Evolutionary conservation across 2,797 vertebrate species (phyloP).

Genomic region (Phyllotis vaccarum): DNA sequence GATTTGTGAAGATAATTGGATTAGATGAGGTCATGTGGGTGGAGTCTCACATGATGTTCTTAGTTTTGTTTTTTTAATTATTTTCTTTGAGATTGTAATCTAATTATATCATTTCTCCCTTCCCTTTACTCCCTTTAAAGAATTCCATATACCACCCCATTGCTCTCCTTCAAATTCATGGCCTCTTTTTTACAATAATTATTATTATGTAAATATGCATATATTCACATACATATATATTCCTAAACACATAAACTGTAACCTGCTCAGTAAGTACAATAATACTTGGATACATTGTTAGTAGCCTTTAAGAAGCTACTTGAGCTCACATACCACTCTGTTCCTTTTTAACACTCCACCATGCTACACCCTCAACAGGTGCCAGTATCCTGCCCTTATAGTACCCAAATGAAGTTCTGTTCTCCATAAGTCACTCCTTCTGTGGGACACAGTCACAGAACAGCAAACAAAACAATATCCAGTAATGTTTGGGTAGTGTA

Average conservation of each 20-base stretch:
- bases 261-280: background rate
- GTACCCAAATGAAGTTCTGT: background rate
- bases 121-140: background rate
- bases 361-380: background rate
- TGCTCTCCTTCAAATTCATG: background rate
- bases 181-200: background rate
- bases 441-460: background rate
- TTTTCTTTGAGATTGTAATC: background rate
- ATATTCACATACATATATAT: background rate
- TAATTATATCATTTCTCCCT: background rate
- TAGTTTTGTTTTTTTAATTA: background rate
- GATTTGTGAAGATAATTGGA: background rate
- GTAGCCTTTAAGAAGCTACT: background rate
- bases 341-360: background rate
- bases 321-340: background rate
- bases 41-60: background rate
- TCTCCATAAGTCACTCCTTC: background rate
- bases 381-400: background rate
- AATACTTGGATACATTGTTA: background rate
- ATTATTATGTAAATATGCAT: no score
- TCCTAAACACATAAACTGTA: background rate
- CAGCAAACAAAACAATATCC: background rate
- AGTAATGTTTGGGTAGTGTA: background rate
- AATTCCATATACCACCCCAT: background rate
- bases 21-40: background rate